These are phyloP conservation scores for Zaprionus davidi DNA, from an alignment of 1,140 invertebrate species.

Conservation along the genomic window DNA sequence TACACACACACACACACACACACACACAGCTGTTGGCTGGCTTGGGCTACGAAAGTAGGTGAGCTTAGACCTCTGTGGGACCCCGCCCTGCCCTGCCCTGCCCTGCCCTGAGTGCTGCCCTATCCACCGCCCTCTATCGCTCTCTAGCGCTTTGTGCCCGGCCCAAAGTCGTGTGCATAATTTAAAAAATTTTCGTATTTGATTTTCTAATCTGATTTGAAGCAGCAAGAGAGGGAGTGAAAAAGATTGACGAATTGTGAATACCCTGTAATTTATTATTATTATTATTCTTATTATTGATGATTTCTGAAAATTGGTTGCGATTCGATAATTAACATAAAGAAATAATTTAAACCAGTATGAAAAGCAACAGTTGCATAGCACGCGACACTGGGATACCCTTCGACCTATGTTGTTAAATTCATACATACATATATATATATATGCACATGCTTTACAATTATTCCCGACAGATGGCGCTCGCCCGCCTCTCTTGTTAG, in stretches of 20 bases:
- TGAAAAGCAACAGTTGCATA: too few species aligned
- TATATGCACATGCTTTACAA: too few species aligned
- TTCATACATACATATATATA: too few species aligned
- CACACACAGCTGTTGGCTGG: neutral
- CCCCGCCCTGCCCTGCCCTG: too few species aligned
- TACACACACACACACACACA: neutral
- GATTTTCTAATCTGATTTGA: conserved; percentile 74
- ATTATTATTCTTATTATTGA: neutral
- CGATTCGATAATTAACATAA: too few species aligned
- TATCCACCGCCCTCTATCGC: neutral
- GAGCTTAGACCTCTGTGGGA: conserved; percentile 1
- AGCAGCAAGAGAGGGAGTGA: conserved; percentile 35
- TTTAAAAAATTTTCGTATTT: conserved; percentile 68
- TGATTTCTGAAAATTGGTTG: too few species aligned
- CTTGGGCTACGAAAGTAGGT: conserved; percentile 27
- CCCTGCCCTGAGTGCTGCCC: neutral
- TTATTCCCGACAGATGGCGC: too few species aligned
- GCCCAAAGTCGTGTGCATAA: conserved; percentile 46
- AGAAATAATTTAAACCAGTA: too few species aligned
- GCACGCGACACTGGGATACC: too few species aligned
- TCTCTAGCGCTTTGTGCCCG: conserved; percentile 19
- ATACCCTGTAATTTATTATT: neutral
- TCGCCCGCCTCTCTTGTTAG: too few species aligned
- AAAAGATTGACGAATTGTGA: neutral
- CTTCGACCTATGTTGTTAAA: too few species aligned